A percentile compares a stretch with the other conserved stretches of the same genome.
Evolutionary conservation across 1,140 invertebrate genomes (phyloP).

Genomic region (Drosophila kurseongensis): DNA sequence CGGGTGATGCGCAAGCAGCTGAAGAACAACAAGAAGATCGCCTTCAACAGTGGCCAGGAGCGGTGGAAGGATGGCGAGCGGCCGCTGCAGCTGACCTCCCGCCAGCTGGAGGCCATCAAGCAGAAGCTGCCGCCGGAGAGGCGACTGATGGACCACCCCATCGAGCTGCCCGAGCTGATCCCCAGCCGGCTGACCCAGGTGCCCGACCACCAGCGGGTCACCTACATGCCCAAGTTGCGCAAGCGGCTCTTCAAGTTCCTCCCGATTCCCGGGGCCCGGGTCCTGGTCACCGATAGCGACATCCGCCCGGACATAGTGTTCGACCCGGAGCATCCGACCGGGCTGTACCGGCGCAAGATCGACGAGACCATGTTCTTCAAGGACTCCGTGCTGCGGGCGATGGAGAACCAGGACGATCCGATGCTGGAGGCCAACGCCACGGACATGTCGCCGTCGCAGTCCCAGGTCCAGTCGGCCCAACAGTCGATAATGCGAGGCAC

Average conservation of each 20-base stretch:
- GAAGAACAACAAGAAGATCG: conserved; percentile 79
- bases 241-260: conserved; percentile 75
- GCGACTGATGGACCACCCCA: conserved; percentile 48
- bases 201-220: conserved; percentile 55
- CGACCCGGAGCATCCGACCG: conserved; percentile 58
- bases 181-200: conserved; percentile 39
- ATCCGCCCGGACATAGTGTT: conserved; percentile 59
- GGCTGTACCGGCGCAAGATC: conserved; percentile 47
- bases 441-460: not conserved
- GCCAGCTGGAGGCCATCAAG: conserved; percentile 65
- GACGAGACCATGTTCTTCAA: conserved; percentile 55
- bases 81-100: conserved; percentile 47
- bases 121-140: conserved; percentile 52
- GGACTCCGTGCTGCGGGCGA: conserved; percentile 43
- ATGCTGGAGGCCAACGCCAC: not conserved
- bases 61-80: conserved; percentile 66
- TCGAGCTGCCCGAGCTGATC: conserved; percentile 38
- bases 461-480: not conserved
- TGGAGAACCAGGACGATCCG: conserved; percentile 14
- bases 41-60: conserved; percentile 72
- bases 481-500: not conserved
- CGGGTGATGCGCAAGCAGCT: conserved; percentile 62
- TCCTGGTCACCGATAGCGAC: conserved; percentile 69
- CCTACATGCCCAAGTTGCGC: conserved; percentile 64
- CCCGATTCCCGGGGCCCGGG: conserved; percentile 67